Percentiles rank a stretch among this genome's conserved stretches.
Conservation (phyloP, 2,888 invertebrate species). For the Cyrtodaria siliqua region DNA sequence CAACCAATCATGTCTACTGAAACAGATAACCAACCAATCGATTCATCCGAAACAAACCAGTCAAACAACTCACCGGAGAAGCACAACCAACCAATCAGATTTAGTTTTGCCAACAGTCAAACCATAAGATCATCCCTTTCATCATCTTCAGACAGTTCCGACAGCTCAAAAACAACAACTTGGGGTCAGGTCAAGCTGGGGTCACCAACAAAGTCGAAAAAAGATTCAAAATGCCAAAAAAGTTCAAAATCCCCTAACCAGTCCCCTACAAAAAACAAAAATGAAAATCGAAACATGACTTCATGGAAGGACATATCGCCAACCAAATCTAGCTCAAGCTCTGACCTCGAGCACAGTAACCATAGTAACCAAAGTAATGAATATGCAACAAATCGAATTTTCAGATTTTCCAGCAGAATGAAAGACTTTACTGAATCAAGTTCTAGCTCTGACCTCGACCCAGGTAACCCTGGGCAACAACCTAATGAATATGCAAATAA, state of each 20-base stretch:
- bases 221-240: constrained; percentile 30
- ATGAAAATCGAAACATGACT: constrained; percentile 43
- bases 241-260: constrained; percentile 37
- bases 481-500: constrained; percentile 70
- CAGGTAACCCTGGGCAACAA: constrained; percentile 30
- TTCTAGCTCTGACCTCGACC: constrained; percentile 55
- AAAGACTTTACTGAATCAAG: constrained; percentile 49
- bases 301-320: constrained; percentile 79
- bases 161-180: constrained; percentile 55
- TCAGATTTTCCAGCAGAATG: constrained; percentile 50
- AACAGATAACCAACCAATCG: constrained; percentile 30
- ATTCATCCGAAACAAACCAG: constrained; percentile 27
- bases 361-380: constrained; percentile 53
- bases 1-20: constrained; percentile 26
- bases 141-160: constrained; percentile 56
- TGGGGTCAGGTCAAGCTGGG: constrained; percentile 54
- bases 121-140: constrained; percentile 57
- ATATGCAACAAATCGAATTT: constrained; percentile 27
- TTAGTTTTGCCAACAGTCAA: constrained; percentile 49
- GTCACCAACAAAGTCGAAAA: constrained; percentile 45
- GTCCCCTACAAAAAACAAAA: constrained; percentile 53
- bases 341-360: constrained; percentile 41
- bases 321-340: constrained; percentile 63
- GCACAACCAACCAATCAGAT: constrained; percentile 30
- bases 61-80: constrained; percentile 21